These are phyloP conservation scores for Myiozetetes cayanensis DNA, from an alignment of 2,113 vertebrate species.

Conservation along the genomic window DNA sequence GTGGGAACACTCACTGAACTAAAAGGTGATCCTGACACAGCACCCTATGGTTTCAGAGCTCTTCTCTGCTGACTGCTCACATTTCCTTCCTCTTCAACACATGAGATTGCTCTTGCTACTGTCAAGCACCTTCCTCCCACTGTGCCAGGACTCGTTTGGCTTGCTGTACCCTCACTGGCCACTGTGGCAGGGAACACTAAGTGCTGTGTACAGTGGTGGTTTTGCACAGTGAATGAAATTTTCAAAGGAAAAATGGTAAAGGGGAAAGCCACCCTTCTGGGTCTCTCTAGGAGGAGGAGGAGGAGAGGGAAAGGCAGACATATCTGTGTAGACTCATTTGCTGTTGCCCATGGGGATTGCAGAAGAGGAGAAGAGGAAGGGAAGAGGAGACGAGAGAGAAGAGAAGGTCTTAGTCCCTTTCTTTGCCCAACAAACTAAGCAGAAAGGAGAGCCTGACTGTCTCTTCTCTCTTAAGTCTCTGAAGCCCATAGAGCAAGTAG, in stretches of 20 bases:
- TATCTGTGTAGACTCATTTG: neutral
- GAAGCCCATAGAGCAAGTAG: neutral
- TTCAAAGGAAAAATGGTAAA: neutral
- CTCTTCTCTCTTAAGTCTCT: neutral
- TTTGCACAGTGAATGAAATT: neutral
- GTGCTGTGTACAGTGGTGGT: neutral
- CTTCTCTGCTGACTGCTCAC: neutral
- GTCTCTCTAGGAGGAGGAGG: neutral
- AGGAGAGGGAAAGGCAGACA: neutral
- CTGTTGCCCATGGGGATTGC: neutral
- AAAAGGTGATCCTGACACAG: neutral
- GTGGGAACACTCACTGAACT: neutral
- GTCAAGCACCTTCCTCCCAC: neutral
- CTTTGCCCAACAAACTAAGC: neutral
- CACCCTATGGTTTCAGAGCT: neutral
- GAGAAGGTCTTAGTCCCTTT: neutral
- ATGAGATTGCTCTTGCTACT: neutral
- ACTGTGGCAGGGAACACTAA: neutral
- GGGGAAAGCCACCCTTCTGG: neutral
- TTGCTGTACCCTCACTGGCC: neutral
- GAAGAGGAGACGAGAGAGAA: no score
- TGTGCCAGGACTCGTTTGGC: accelerated
- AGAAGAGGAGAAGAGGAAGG: neutral
- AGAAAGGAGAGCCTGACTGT: neutral
- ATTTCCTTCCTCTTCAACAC: neutral